Conservation (phyloP, 1,140 invertebrate genomes). For the Vollenhovia emeryi region DNA sequence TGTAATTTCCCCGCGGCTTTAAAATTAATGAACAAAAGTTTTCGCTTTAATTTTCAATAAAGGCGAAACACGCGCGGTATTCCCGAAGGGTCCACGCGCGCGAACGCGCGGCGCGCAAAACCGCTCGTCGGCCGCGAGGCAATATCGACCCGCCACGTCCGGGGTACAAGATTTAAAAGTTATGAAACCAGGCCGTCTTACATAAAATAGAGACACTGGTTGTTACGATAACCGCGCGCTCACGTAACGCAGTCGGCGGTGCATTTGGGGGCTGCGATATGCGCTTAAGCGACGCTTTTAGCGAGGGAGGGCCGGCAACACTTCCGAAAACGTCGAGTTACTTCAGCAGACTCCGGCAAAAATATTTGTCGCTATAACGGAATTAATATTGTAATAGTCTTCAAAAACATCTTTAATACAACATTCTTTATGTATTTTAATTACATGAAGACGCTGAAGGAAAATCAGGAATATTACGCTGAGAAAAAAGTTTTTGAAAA, state of each 20-base stretch:
- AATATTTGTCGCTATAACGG: neutral
- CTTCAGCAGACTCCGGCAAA: too few species aligned
- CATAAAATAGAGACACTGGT: slow-evolving; percentile 64
- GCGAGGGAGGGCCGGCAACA: neutral
- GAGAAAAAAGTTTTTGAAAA: too few species aligned
- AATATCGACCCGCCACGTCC: slow-evolving; percentile 57
- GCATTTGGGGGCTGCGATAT: neutral
- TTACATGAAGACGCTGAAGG: too few species aligned
- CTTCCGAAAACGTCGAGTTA: neutral
- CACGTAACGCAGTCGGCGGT: slow-evolving; percentile 18
- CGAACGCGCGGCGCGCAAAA: neutral
- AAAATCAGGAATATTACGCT: too few species aligned
- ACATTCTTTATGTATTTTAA: too few species aligned
- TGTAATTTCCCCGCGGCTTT: neutral
- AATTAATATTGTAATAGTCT: neutral
- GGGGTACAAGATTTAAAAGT: slow-evolving; percentile 69
- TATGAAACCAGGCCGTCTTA: slow-evolving; percentile 70
- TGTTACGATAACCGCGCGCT: slow-evolving; percentile 53
- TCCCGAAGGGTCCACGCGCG: neutral
- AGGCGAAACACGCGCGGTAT: neutral
- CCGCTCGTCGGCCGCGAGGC: neutral
- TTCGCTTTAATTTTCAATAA: slow-evolving; percentile 25
- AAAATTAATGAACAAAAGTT: neutral
- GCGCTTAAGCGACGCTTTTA: neutral
- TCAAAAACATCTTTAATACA: too few species aligned